Percentiles rank a stretch among this genome's conserved stretches.
phyloP scores from a whole-genome alignment of 1,140 invertebrate genomes.

The Lepidotrigona ventralis region DNA sequence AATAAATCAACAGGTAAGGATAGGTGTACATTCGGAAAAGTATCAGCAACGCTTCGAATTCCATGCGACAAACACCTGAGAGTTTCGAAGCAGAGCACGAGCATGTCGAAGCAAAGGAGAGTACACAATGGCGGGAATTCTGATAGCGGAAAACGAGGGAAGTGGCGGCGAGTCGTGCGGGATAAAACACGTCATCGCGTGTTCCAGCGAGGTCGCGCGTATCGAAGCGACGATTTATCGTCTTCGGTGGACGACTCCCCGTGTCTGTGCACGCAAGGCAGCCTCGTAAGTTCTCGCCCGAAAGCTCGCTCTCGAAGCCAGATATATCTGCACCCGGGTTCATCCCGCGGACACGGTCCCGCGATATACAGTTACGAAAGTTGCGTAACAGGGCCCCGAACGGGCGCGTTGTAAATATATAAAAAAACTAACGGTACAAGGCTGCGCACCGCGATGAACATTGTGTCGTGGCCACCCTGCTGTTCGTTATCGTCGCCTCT shows the following conservation, averaged over 20 bases:
- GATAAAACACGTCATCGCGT: slow-evolving; percentile 1
- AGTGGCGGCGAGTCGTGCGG: background rate
- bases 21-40: too few relatives aligned
- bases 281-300: slow-evolving; percentile 43
- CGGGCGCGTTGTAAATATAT: slow-evolving; percentile 27
- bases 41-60: background rate
- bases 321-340: slow-evolving; percentile 19
- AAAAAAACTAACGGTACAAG: slow-evolving; percentile 46
- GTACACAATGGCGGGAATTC: background rate
- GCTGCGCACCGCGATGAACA: slow-evolving; percentile 2
- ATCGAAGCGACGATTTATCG: slow-evolving; percentile 40
- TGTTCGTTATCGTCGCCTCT: slow-evolving; percentile 19
- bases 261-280: background rate
- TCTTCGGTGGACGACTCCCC: background rate
- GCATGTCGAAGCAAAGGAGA: background rate
- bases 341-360: slow-evolving; percentile 29
- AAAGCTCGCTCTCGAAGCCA: slow-evolving; percentile 27
- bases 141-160: background rate
- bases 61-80: background rate
- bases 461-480: slow-evolving; percentile 21
- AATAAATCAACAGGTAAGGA: too few relatives aligned
- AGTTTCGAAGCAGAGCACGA: background rate
- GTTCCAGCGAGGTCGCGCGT: slow-evolving; percentile 6
- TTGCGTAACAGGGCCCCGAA: slow-evolving; percentile 37
- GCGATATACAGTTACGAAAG: slow-evolving; percentile 49